Percentiles rank a stretch among this genome's conserved stretches.
Evolutionary conservation across 2,888 invertebrate genomes (phyloP).

Genomic region (Cataglyphis albicans): DNA sequence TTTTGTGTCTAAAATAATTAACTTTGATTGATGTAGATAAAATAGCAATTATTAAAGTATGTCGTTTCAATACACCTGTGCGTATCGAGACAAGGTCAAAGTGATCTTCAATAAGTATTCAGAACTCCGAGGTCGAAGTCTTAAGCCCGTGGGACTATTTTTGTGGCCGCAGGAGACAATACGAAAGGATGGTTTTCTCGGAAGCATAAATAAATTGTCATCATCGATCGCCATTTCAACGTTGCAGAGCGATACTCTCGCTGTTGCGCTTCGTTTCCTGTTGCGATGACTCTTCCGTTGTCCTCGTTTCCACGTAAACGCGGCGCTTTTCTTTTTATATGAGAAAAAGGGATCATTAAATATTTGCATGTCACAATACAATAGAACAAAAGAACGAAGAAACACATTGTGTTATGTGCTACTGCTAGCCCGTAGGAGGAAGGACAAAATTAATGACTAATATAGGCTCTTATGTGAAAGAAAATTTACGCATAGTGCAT

Average conservation of each 20-base stretch:
- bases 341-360: conserved; percentile 39
- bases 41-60: not conserved
- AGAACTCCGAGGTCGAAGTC: not conserved
- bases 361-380: conserved; percentile 37
- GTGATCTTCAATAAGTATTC: conserved; percentile 7
- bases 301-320: conserved; percentile 4
- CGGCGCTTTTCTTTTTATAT: not conserved
- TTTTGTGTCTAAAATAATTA: not conserved
- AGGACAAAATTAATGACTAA: conserved; percentile 30
- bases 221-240: conserved; percentile 54
- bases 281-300: conserved; percentile 25
- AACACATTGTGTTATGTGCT: conserved; percentile 2
- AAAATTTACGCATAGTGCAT: conserved; percentile 36
- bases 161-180: conserved; percentile 20
- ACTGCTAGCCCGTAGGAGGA: not conserved
- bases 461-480: conserved; percentile 22
- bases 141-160: conserved; percentile 35
- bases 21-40: not conserved
- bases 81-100: not conserved
- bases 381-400: not conserved
- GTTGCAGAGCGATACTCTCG: conserved; percentile 52
- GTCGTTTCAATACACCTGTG: not conserved
- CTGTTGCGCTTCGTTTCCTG: conserved; percentile 44
- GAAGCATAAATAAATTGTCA: conserved; percentile 71
- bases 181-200: conserved; percentile 62